These are phyloP conservation scores for Anneissia japonica DNA, from an alignment of 35 echinoderm and acorn worm genomes.

Conservation along the genomic window DNA sequence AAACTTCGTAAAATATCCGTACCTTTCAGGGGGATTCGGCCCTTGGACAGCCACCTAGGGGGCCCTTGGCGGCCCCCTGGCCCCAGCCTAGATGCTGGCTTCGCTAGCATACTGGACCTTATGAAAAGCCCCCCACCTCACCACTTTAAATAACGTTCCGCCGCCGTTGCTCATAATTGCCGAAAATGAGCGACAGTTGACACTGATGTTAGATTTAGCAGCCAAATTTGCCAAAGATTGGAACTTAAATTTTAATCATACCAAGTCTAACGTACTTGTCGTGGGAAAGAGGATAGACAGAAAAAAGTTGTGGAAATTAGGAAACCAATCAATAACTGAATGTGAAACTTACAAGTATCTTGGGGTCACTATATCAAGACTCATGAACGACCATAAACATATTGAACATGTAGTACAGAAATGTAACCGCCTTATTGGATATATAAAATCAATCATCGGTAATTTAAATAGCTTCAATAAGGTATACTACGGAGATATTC, in stretches of 20 bases:
- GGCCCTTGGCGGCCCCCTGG: too few species aligned
- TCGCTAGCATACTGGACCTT: too few species aligned
- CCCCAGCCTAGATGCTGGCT: too few species aligned
- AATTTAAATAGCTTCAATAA: background rate
- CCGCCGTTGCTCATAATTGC: too few species aligned
- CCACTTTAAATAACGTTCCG: too few species aligned
- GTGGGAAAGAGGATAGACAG: background rate
- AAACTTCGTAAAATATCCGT: too few species aligned
- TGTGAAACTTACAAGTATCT: background rate
- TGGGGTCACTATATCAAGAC: background rate
- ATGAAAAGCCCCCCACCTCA: too few species aligned
- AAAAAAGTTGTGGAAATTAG: background rate
- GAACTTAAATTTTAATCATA: background rate
- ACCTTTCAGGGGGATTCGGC: too few species aligned
- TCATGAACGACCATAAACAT: background rate
- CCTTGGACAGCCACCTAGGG: too few species aligned
- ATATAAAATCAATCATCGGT: background rate
- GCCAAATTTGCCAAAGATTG: background rate
- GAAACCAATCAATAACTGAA: background rate
- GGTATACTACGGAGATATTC: background rate
- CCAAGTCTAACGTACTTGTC: background rate
- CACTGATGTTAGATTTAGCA: background rate
- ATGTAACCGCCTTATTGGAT: background rate
- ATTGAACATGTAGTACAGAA: background rate
- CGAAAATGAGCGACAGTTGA: background rate